Evolutionary conservation across 2,888 invertebrate genomes (phyloP).

Genomic region (Leptarthrus brevirostris): DNA sequence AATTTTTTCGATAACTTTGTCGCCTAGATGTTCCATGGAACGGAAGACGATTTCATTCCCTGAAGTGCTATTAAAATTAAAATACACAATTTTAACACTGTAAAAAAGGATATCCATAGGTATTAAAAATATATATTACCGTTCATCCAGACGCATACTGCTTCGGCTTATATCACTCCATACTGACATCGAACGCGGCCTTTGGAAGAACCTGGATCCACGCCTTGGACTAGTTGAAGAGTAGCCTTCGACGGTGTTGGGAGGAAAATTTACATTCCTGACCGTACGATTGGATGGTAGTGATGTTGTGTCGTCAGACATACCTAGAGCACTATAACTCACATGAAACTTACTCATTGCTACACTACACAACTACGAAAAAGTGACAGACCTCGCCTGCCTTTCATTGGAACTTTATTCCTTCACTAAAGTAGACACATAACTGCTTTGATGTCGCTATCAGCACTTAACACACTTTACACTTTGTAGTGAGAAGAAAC

Average conservation of each 20-base stretch:
- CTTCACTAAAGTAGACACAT: background rate
- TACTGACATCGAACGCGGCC: slow-evolving; percentile 84
- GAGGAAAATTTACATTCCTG: slow-evolving; percentile 66
- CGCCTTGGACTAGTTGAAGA: slow-evolving; percentile 62
- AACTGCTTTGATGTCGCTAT: slow-evolving; percentile 2
- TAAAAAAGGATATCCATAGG: too few species aligned
- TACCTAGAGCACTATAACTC: slow-evolving; percentile 67
- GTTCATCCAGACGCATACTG: slow-evolving; percentile 77
- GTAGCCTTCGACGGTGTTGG: slow-evolving; percentile 59
- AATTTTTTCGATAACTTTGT: too few species aligned
- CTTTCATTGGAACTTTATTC: slow-evolving; percentile 28
- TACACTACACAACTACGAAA: slow-evolving; percentile 39
- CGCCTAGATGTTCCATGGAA: too few species aligned
- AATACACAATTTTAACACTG: too few species aligned
- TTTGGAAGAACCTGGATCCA: slow-evolving; percentile 66
- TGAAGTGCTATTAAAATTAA: too few species aligned
- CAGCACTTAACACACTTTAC: too few species aligned
- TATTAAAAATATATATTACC: slow-evolving; percentile 58
- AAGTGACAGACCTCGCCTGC: slow-evolving; percentile 20
- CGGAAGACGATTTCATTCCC: too few species aligned
- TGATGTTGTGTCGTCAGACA: slow-evolving; percentile 67
- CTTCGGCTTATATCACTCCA: slow-evolving; percentile 90
- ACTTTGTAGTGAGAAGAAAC: too few species aligned
- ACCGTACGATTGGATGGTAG: slow-evolving; percentile 62
- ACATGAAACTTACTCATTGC: slow-evolving; percentile 67